Base-by-base conservation (phyloP, 2,797 vertebrate species). In the Tenualosa ilisha region DNA sequence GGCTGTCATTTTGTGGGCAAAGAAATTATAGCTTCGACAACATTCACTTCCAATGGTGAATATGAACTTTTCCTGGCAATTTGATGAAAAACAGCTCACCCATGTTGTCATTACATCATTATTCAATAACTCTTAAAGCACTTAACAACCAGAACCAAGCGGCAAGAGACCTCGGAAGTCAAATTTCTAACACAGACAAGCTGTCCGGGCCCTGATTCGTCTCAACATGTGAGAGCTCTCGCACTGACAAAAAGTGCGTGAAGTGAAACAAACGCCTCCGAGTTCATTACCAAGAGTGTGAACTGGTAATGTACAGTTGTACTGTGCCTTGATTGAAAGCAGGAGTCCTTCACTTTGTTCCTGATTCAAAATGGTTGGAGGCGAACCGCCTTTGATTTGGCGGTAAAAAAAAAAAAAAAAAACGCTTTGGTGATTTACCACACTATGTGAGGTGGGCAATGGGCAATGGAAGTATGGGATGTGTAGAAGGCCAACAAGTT, bases 381-480 rank as follows among this genome's bases (percentile, higher is more conserved):
- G 87, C 85, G 40, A 84, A 82, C 68, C 79, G 68, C 81, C 83
- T 89, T 90, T 87, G 89, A 90, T 86, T 87, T 13, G 7, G 68
- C 82, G 1, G 22, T 81, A 72, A 88, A 86, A 85, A 63, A 75
- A 75, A 85, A 49, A 43, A 7, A 12, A 40, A 24, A n/a, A n/a
- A 40, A 72, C 12, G 82, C 84, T 61, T 75, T 24, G 87, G n/a
- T 85, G 72, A 88, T 82, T 90, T 88, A 90, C 88, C 24, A 22
- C 61, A 24, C 51, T n/a, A 81, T 20, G 88, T 43, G 22, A 56
- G 87, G 49, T 79, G 37, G 72, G 37, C 6, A 6, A 40, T 7
- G 40, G 26, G 37, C 6, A 6, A 40, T 7, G 72, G 26, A 7
- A 79, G 72, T 15, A 15, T 20, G 1, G 17, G 40, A 79, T 15